These are phyloP conservation scores for Eurosta solidaginis DNA, from an alignment of 1,140 invertebrate genomes.

Conservation along the genomic window DNA sequence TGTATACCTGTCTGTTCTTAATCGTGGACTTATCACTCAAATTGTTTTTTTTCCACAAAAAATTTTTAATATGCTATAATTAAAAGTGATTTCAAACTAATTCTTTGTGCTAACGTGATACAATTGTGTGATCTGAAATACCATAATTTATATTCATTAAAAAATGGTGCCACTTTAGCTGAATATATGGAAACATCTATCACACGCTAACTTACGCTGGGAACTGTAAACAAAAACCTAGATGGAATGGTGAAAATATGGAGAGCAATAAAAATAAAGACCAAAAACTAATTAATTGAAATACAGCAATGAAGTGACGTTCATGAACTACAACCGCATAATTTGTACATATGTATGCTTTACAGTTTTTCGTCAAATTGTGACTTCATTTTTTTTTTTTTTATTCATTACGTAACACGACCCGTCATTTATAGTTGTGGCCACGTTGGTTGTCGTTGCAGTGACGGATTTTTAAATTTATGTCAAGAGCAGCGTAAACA, in stretches of 20 bases:
- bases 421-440: background rate
- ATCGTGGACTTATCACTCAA: too few relatives aligned
- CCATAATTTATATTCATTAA: background rate
- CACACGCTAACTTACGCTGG: background rate
- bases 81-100: too few relatives aligned
- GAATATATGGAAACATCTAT: background rate
- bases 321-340: slow-evolving; percentile 44
- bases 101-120: too few relatives aligned
- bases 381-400: too few relatives aligned
- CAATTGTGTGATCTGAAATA: too few relatives aligned
- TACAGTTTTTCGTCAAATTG: too few relatives aligned
- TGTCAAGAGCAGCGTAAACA: slow-evolving; percentile 46
- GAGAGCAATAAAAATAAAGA: background rate
- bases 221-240: background rate
- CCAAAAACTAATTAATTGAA: slow-evolving; percentile 52
- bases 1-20: too few relatives aligned
- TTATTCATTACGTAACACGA: background rate
- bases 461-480: slow-evolving; percentile 50
- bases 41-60: too few relatives aligned
- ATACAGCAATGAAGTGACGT: slow-evolving; percentile 52
- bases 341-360: background rate
- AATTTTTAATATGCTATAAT: too few relatives aligned
- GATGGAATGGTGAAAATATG: background rate
- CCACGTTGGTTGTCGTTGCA: background rate
- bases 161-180: background rate